A percentile compares a stretch with the other conserved stretches of the same genome.
These are phyloP conservation scores for Leptinotarsa juncta DNA, from an alignment of 2,888 invertebrate genomes.

Conservation along the genomic window DNA sequence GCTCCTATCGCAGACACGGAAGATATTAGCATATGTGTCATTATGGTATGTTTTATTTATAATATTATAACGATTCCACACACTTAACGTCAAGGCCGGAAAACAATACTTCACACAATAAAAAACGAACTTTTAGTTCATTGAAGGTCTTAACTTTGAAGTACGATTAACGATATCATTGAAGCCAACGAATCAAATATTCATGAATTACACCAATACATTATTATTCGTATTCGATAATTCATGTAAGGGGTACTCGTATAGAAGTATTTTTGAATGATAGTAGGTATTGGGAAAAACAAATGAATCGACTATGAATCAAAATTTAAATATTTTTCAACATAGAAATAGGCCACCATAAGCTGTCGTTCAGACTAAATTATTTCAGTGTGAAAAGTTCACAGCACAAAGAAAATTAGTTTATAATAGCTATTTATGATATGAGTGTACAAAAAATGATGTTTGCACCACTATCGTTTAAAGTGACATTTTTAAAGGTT, in stretches of 20 bases:
- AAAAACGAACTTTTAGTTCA: conserved; percentile 18
- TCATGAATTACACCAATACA: conserved; percentile 1
- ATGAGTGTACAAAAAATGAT: too few relatives aligned
- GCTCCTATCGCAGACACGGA: conserved; percentile 15
- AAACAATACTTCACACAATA: conserved; percentile 11
- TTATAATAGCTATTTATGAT: too few relatives aligned
- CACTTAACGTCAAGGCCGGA: conserved; percentile 8
- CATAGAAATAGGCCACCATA: too few relatives aligned
- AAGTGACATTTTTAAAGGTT: too few relatives aligned
- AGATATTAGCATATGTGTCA: conserved; percentile 19
- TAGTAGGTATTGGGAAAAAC: too few relatives aligned
- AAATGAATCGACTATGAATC: too few relatives aligned
- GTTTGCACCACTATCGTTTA: too few relatives aligned
- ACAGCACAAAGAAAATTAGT: too few relatives aligned
- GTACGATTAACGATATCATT: conserved; percentile 5
- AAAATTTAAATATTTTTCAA: too few relatives aligned
- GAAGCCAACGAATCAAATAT: conserved; percentile 4
- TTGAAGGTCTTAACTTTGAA: conserved; percentile 11
- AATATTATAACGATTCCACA: conserved; percentile 9
- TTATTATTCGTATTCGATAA: not conserved
- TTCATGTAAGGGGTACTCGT: not conserved
- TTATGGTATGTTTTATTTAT: conserved; percentile 17
- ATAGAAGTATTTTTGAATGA: too few relatives aligned
- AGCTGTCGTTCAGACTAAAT: too few relatives aligned
- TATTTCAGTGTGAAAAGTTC: too few relatives aligned